Base-by-base conservation (phyloP, 2,888 invertebrate species). In the Aphodius sticticus region DNA sequence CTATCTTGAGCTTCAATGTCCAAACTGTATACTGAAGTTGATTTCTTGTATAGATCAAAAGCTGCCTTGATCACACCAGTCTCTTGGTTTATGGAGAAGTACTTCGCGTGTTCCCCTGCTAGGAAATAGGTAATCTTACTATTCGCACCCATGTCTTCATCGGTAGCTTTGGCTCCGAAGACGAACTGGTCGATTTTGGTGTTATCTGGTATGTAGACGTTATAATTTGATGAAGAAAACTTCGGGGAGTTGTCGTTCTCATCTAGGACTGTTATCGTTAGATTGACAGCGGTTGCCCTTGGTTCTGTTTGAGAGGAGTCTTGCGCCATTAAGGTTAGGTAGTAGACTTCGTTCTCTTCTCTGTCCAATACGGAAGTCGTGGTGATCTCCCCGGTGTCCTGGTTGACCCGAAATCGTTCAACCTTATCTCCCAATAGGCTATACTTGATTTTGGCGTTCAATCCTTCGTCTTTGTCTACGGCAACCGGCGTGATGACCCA, bases 291-390 rank as follows among this genome's bases (percentile, higher is more conserved):
- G 1, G 96, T 93, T 0, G 96, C 96, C 83, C 94, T 91, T 0
- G 96, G 96, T 84, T 96, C 96, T 0, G 96, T 96, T 0, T 95
- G 93, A 36, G 96, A 96, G 81, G 95, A 96, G 88, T 97, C 97
- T 88, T 95, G 95, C 0, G 97, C 97, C 91, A 96, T 95, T 16
- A 97, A 90, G 1, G 95, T 95, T 82, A 98, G 90, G 86, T 94
- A 94, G 87, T 97, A 97, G 1, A 92, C 89, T 77, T 94, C 91
- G 82, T 92, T 93, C 84, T 95, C 94, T 90, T 97, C 97, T 79
- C 97, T 92, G 87, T 97, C 97, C 78, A 97, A 90, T 6, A 92
- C 91, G 6, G 91, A 91, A 80, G 93, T 92, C 0, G 96, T 96
- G 6, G 92, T 92, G 81, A 99, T 94, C 78, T 94, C 91, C 0